phyloP scores from a whole-genome alignment of 1,140 invertebrate species.

The Trichonephila clavipes region DNA sequence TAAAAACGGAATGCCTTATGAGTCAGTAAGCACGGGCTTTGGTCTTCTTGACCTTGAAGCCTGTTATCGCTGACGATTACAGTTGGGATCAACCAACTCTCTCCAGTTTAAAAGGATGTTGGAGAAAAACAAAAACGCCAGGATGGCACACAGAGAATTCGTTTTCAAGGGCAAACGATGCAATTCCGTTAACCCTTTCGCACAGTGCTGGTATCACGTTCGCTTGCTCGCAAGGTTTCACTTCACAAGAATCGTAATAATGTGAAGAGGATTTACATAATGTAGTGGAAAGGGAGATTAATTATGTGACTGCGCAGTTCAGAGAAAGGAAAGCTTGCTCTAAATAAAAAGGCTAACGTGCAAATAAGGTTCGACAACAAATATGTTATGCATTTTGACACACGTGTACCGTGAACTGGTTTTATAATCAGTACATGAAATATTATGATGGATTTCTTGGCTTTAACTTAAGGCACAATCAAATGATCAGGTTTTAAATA shows the following conservation, averaged over 20 bases:
- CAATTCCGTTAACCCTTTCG: conserved; percentile 30
- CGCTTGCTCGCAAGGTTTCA: background rate
- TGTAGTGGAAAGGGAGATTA: background rate
- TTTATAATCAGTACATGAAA: too few relatives aligned
- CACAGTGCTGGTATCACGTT: conserved; percentile 24
- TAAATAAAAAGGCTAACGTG: too few relatives aligned
- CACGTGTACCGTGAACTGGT: too few relatives aligned
- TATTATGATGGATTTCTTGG: too few relatives aligned
- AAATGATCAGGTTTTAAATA: too few relatives aligned
- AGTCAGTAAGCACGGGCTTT: conserved; percentile 12
- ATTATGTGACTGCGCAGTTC: background rate
- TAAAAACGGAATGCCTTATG: conserved; percentile 18
- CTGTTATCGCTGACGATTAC: conserved; percentile 43
- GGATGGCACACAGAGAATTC: conserved; percentile 38
- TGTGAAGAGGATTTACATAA: conserved; percentile 10
- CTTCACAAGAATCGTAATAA: background rate
- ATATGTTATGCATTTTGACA: too few relatives aligned
- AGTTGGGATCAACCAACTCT: conserved; percentile 49
- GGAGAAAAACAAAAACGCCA: conserved; percentile 40
- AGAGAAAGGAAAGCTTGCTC: too few relatives aligned
- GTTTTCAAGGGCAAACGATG: conserved; percentile 54
- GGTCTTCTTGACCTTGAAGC: conserved; percentile 44
- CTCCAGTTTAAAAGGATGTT: conserved; percentile 1
- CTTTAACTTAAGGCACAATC: too few relatives aligned
- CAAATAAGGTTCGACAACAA: too few relatives aligned